phyloP scores from a whole-genome alignment of 2,797 vertebrate species.

The Parauchenoglanis ngamensis region DNA sequence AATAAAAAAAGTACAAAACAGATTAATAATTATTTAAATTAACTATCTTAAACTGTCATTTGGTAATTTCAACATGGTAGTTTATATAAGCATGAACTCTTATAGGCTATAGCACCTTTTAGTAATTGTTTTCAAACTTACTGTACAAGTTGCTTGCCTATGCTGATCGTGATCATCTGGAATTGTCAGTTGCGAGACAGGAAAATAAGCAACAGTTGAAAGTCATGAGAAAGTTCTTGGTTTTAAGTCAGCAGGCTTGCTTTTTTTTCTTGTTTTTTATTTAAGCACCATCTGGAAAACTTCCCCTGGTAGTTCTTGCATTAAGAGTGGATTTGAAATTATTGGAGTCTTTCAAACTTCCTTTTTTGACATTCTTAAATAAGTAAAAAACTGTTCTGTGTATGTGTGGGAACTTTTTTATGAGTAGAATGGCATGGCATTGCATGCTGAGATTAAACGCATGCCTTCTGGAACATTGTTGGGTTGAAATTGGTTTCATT shows the following conservation, averaged over 20 bases:
- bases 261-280: background rate
- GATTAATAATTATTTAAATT: background rate
- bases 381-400: background rate
- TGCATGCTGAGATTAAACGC: conserved; percentile 4
- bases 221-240: background rate
- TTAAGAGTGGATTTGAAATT: background rate
- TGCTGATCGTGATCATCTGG: background rate
- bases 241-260: background rate
- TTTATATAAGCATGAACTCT: background rate
- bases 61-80: background rate
- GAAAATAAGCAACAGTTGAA: background rate
- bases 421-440: background rate
- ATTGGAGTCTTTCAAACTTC: background rate
- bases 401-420: conserved; percentile 13
- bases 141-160: background rate
- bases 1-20: too few species aligned
- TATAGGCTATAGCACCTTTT: background rate
- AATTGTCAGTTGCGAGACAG: background rate
- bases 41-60: background rate
- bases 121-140: background rate
- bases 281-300: background rate
- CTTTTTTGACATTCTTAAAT: background rate
- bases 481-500: conserved; percentile 22
- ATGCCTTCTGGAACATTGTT: conserved; percentile 15
- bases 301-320: background rate